Evolutionary conservation across 2,113 vertebrate species (phyloP).

Genomic region (Engystomops pustulosus): DNA sequence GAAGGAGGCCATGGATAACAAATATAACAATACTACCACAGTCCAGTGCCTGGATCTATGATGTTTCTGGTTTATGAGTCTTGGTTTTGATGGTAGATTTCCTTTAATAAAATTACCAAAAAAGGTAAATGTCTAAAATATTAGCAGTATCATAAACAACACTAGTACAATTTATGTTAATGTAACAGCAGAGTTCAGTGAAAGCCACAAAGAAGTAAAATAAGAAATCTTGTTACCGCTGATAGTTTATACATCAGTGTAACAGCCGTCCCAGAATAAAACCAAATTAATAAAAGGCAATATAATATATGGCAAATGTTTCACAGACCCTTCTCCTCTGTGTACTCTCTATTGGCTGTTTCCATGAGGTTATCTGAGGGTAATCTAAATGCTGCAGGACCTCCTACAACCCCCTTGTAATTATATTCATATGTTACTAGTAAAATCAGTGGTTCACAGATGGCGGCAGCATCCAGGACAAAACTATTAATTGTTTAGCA

Average conservation of each 20-base stretch:
- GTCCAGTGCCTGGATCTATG: too few relatives aligned
- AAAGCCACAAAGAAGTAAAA: too few relatives aligned
- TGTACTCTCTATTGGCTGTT: conserved; percentile 5
- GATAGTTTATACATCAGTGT: neutral
- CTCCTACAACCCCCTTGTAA: conserved; percentile 45
- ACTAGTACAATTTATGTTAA: too few relatives aligned
- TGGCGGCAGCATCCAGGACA: neutral
- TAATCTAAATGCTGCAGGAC: conserved; percentile 47
- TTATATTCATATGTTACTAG: conserved; percentile 50
- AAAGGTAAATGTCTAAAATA: too few relatives aligned
- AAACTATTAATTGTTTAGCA: neutral
- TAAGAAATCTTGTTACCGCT: too few relatives aligned
- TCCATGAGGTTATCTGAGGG: conserved; percentile 38
- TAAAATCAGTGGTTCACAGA: neutral
- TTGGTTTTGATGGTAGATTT: too few relatives aligned
- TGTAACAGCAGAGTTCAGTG: too few relatives aligned
- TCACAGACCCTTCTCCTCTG: neutral
- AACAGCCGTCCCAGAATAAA: neutral
- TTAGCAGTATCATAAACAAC: too few relatives aligned
- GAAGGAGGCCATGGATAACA: too few relatives aligned
- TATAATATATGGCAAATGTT: neutral
- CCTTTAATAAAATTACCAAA: too few relatives aligned
- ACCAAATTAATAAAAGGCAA: neutral
- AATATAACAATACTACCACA: too few relatives aligned
- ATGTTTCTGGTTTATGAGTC: too few relatives aligned